Evolutionary conservation across 2,888 invertebrate genomes (phyloP).

Genomic region (Spodoptera exigua): DNA sequence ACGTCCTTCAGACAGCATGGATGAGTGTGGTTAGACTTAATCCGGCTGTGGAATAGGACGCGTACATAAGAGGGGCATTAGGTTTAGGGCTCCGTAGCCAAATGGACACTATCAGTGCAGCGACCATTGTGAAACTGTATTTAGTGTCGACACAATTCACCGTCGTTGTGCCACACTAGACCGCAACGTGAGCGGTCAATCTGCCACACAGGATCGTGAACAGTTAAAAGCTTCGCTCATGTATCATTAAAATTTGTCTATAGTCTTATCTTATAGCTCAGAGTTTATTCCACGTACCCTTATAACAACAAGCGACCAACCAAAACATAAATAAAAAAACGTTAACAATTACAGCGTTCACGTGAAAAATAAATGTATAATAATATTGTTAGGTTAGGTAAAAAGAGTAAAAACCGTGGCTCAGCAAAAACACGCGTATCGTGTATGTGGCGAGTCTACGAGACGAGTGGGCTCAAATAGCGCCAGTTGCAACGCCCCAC

Average conservation of each 20-base stretch:
- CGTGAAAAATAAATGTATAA: conserved; percentile 24
- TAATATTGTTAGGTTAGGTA: conserved; percentile 14
- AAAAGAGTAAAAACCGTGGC: conserved; percentile 46
- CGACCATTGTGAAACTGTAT: conserved; percentile 33
- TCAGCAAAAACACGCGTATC: conserved; percentile 58
- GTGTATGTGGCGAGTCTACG: conserved; percentile 63
- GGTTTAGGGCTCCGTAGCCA: conserved; percentile 34
- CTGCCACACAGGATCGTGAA: not conserved
- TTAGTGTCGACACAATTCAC: conserved; percentile 20
- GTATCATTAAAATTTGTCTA: conserved; percentile 5
- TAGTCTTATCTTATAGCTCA: conserved; percentile 13
- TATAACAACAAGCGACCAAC: conserved; percentile 1
- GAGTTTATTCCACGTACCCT: conserved; percentile 10
- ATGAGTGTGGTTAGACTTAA: conserved; percentile 13
- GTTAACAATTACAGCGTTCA: conserved; percentile 15
- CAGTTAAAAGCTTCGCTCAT: conserved; percentile 3
- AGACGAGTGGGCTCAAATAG: conserved; percentile 64
- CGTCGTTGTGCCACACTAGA: conserved; percentile 13
- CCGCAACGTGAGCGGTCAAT: conserved; percentile 16
- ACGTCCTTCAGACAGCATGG: too few species aligned
- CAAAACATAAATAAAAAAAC: conserved; percentile 8
- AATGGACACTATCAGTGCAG: conserved; percentile 39
- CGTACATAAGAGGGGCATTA: conserved; percentile 32
- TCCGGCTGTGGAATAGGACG: conserved; percentile 25
- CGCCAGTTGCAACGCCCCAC: conserved; percentile 54